Evolutionary conservation across 2,888 invertebrate genomes (phyloP).

Genomic region (Monochamus alternatus): DNA sequence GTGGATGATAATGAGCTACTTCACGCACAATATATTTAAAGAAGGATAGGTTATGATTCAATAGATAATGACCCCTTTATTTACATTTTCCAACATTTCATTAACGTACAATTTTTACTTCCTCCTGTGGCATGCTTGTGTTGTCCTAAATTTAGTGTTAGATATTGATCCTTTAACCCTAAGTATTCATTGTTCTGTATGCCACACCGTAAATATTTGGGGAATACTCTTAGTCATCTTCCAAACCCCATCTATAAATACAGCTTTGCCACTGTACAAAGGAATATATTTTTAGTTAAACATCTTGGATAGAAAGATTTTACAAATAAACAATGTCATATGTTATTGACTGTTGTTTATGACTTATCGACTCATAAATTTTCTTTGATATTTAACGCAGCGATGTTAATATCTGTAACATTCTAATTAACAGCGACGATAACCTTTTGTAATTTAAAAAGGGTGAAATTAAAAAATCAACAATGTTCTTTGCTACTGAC

Average conservation of each 20-base stretch:
- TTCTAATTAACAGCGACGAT: neutral
- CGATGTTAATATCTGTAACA: slow-evolving; percentile 25
- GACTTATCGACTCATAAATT: slow-evolving; percentile 29
- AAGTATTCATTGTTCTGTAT: slow-evolving; percentile 40
- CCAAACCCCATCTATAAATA: slow-evolving; percentile 4
- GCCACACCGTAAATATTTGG: slow-evolving; percentile 41
- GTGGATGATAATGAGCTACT: slow-evolving; percentile 17
- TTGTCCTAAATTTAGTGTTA: slow-evolving; percentile 29
- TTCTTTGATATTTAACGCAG: slow-evolving; percentile 21
- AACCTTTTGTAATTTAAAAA: slow-evolving; percentile 9
- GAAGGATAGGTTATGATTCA: slow-evolving; percentile 30
- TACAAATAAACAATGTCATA: slow-evolving; percentile 19
- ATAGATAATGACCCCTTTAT: neutral
- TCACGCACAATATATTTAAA: slow-evolving; percentile 29
- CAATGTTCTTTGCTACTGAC: too few species aligned
- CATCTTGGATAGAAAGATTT: neutral
- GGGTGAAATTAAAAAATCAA: neutral
- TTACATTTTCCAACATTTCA: too few species aligned
- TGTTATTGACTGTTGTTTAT: slow-evolving; percentile 40
- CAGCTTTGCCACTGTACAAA: neutral
- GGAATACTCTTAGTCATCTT: slow-evolving; percentile 44
- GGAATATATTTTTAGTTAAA: neutral
- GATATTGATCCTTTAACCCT: slow-evolving; percentile 44
- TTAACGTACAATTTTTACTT: neutral
- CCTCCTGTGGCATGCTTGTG: neutral